Evolutionary conservation across 2,797 vertebrate genomes (phyloP), one percentile per base, ranked within the genome.

Genomic region (Eutrigla gurnardus): DNA sequence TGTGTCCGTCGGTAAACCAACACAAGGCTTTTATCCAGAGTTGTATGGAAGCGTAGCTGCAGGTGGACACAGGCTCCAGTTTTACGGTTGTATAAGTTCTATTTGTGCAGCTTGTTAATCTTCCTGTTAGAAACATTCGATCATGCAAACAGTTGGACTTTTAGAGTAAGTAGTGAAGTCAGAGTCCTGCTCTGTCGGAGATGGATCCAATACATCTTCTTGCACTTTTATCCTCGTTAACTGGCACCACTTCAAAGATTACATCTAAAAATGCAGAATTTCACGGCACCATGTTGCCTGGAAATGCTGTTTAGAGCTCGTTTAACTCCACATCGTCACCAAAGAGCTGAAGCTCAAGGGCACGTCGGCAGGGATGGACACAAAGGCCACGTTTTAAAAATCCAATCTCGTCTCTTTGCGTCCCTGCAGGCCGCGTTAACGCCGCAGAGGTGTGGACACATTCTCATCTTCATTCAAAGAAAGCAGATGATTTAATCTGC

Each of bases 371-470:
- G 52, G 5, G 47, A 65, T 0, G 53, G 43, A 72, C 65, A 45
- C 71, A 36, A 8, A 67, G 65, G 75, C 69, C 75, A 60, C 14
- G 1, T 73, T 25, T 73, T 45, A 25, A 55, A 73, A 86, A 86
- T 78, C 75, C 42, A 83, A 80, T 88, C 69, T 78, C 65, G 78
- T 40, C 39, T 47, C n/a, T 1, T 25, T 1, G 0, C 0, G 60
- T 85, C 83, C 82, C 89, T 13, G 42, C 12, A 39, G 86, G 47
- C 46, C 4, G 40, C 2, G 55, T 65, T 32, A 17, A 62, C 7
- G 66, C 49, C 78, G 18, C 66, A 40, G 83, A 89, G 84, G 86
- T 87, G 79, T 69, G 69, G 58, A 67, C 82, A 74, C 75, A 17
- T 73, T 80, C 67, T 82, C 75, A 77, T 88, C 77, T 81, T 32